Conservation (phyloP, 2,113 vertebrate species). For the Myrmecophaga tridactyla region DNA sequence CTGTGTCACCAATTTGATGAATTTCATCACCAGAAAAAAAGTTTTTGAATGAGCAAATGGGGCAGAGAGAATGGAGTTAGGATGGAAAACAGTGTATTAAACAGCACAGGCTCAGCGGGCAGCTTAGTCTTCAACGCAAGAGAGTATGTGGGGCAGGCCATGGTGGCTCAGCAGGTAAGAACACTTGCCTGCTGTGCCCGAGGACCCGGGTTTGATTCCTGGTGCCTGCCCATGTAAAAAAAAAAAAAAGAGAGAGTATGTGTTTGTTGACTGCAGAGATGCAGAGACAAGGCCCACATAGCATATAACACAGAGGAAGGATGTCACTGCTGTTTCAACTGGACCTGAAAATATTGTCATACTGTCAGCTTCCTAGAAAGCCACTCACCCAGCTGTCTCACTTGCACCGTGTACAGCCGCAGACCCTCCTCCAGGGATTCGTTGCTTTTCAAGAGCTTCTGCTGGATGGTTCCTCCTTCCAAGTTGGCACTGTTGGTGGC, state of each 20-base stretch:
- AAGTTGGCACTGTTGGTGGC: constrained; percentile 85
- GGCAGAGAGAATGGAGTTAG: too few relatives aligned
- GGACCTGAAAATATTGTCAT: neutral
- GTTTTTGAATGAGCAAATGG: neutral
- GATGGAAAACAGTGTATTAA: too few relatives aligned
- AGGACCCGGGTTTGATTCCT: too few relatives aligned
- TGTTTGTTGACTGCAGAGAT: neutral
- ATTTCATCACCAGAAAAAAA: constrained; percentile 11
- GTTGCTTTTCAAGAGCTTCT: constrained; percentile 79
- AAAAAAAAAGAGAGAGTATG: neutral
- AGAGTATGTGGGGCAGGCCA: neutral
- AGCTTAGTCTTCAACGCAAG: neutral
- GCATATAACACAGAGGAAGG: neutral
- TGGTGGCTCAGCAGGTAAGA: too few relatives aligned
- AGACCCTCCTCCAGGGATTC: constrained; percentile 80
- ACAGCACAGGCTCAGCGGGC: too few relatives aligned
- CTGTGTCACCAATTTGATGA: neutral
- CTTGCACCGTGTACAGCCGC: constrained; percentile 74
- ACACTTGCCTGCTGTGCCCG: too few relatives aligned
- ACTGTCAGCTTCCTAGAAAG: neutral
- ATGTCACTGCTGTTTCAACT: neutral
- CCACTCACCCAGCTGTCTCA: constrained; percentile 87
- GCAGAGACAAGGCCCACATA: too few relatives aligned
- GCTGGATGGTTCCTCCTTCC: constrained; percentile 81
- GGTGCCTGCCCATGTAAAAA: too few relatives aligned